Conservation (phyloP, 1,140 invertebrate genomes). For the Drosophila prosaltans region DNA sequence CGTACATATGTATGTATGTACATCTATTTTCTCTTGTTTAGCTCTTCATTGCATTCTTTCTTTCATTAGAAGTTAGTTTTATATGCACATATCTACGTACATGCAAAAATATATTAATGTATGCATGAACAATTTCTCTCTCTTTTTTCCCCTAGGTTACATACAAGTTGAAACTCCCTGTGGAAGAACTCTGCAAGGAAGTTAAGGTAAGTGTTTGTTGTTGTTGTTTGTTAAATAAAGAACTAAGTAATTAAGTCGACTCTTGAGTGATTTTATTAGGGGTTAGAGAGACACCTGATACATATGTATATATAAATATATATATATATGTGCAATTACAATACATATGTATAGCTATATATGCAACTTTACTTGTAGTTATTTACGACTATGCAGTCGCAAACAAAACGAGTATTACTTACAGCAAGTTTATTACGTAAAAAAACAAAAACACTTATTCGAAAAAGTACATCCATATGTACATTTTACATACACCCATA, state of each 20-base stretch:
- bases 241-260: conserved; percentile 3
- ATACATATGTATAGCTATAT: not conserved
- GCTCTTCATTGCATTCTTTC: not conserved
- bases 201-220: conserved; percentile 88
- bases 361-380: not conserved
- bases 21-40: not conserved
- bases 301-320: not conserved
- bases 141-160: conserved; percentile 58
- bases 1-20: not conserved
- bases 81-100: not conserved
- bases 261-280: conserved; percentile 12
- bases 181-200: conserved; percentile 92
- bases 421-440: conserved; percentile 25
- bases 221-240: not conserved
- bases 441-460: conserved; percentile 2
- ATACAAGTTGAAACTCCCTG: conserved; percentile 90
- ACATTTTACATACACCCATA: too few species aligned
- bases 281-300: not conserved
- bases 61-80: not conserved
- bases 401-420: not conserved
- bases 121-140: conserved; percentile 23
- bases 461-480: not conserved
- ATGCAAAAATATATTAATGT: not conserved
- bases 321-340: conserved; percentile 2
- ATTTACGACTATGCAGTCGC: not conserved